Base-by-base conservation (phyloP, 2,113 vertebrate species). In the Pseudonaja textilis region DNA sequence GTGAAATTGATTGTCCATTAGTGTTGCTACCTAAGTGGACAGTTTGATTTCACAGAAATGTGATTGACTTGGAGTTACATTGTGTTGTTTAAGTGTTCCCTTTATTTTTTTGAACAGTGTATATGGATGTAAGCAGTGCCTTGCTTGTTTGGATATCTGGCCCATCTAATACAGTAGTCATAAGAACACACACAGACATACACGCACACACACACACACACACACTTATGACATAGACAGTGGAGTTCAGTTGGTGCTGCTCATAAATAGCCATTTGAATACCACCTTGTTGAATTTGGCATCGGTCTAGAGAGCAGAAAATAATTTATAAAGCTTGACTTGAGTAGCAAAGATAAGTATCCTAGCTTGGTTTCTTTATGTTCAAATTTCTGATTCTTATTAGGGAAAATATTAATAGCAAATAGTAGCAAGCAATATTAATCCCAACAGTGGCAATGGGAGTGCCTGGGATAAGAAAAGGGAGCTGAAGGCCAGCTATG, bases 341-440 rank as follows among this genome's bases (percentile, higher is more conserved):
- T 95, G 99, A 94, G 97, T 99, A 98, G 92, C 98, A 97, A 92
- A 99, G 97, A 93, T 99, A 99, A 93, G 99, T 99, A 95, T 99
- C 99, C 96, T 99, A 97, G 94, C 99, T 98, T 99, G 26, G 99
- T 98, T 95, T 99, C 99, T 91, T 98, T 99, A 93, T 98, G 98
- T 93, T 98, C 98, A 91, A 99, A 98, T 97, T 99, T 99, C 34
- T 98, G 98, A 98, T 99, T 99, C 97, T 99, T 99, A 97, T 99
- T 99, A 95, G 99, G 98, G 87, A 98, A 98, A 96, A 99, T 99
- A 96, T 99, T 98, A 0, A 99, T 98, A 59, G 23, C 23, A 26
- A 59, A 59, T 59, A 26, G 23, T 8, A 59, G 8, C 23, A 25
- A 26, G 23, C 57, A 56, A 56, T 56, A 20, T 56, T 98, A 0